These are phyloP conservation scores for Theristicus caerulescens DNA, from an alignment of 2,113 vertebrate species.

Conservation along the genomic window DNA sequence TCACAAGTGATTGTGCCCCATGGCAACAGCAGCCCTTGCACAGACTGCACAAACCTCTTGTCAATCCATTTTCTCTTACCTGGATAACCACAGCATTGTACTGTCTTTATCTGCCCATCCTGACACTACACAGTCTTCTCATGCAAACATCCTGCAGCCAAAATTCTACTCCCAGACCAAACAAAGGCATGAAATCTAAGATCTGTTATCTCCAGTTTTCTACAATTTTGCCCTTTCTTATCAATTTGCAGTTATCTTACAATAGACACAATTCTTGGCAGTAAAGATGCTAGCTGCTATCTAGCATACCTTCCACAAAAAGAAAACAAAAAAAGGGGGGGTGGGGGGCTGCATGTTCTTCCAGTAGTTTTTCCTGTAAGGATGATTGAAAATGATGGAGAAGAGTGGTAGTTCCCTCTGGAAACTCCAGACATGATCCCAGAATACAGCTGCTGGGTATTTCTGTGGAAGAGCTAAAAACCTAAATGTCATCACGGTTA, in stretches of 20 bases:
- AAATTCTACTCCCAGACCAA: not conserved
- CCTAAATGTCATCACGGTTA: not conserved
- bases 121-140: not conserved
- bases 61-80: not conserved
- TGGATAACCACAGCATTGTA: not conserved
- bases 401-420: not conserved
- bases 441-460: not conserved
- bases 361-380: not conserved
- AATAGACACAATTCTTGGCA: not conserved
- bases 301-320: not conserved
- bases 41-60: not conserved
- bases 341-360: not conserved
- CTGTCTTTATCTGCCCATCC: not conserved
- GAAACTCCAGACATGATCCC: not conserved
- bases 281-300: not conserved
- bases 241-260: not conserved
- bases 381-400: not conserved
- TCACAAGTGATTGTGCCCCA: not conserved
- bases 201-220: not conserved
- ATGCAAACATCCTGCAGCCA: not conserved
- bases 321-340: fast-evolving
- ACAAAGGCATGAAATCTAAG: not conserved
- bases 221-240: not conserved
- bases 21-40: not conserved
- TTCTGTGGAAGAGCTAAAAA: not conserved